Conservation (phyloP, 2,888 invertebrate genomes). For the Cephonodes hylas region DNA sequence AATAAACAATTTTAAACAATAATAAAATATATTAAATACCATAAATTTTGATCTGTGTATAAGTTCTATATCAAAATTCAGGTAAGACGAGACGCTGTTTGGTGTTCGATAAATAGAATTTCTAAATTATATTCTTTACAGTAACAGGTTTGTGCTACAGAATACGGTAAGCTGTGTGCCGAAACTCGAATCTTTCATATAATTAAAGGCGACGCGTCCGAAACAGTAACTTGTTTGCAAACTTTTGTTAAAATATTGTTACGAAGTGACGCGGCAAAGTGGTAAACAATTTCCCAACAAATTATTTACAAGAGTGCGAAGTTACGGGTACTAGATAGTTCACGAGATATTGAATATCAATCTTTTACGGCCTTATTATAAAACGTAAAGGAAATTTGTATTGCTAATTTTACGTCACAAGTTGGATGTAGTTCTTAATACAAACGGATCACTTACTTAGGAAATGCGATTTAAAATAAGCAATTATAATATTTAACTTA, state of each 20-base stretch:
- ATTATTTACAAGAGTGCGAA: slow-evolving; percentile 33
- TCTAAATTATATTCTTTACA: not conserved
- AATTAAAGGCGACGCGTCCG: slow-evolving; percentile 55
- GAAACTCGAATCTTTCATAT: slow-evolving; percentile 41
- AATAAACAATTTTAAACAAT: too few species aligned
- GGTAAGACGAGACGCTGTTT: not conserved
- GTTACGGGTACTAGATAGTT: slow-evolving; percentile 25
- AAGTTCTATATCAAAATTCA: not conserved
- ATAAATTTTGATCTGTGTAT: not conserved
- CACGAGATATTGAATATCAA: slow-evolving; percentile 10
- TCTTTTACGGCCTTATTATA: not conserved
- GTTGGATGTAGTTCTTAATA: too few species aligned
- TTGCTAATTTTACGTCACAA: not conserved
- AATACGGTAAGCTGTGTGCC: slow-evolving; percentile 29
- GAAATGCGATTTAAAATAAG: too few species aligned
- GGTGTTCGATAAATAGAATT: not conserved
- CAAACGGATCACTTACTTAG: too few species aligned
- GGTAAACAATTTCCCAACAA: slow-evolving; percentile 37
- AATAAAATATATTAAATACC: too few species aligned
- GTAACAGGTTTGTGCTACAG: not conserved
- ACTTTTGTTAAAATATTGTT: slow-evolving; percentile 48
- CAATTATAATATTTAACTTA: too few species aligned
- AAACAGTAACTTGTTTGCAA: slow-evolving; percentile 45
- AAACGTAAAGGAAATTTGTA: not conserved
- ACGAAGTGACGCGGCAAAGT: slow-evolving; percentile 25